Evolutionary conservation across 2,888 invertebrate genomes (phyloP), one percentile per base, ranked within the genome.

Genomic region (Chironomus tentans): DNA sequence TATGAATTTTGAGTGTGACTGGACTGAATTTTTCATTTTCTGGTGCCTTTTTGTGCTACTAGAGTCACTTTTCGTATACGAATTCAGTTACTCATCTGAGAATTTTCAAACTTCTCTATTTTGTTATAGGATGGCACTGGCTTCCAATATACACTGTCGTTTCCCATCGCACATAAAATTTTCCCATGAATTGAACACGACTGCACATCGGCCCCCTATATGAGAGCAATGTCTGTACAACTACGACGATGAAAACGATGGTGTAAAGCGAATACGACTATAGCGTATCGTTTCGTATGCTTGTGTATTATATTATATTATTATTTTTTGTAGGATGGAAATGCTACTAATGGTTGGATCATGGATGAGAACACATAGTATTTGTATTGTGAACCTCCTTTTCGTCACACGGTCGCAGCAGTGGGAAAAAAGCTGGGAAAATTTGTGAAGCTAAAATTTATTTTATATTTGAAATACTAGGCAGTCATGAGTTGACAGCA

Each of bases 371-470:
- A 56, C 18, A 38, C 56, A 56, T 3, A 56, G 62, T 21, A 22
- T 12, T 62, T 21, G 62, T 21, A 62, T 50, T 62, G 62, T 62
- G 62, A 73, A 73, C 73, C 73, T 73, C 73, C 73, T 74, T 74
- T 68, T 46, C 65, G 74, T 62, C 74, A 74, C 48, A 46, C 74
- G 74, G 22, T 65, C 65, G 22, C 65, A 21, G 13, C 68, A 74
- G 62, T 62, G 62, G 74, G 62, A 61, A 74, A 48, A 74, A 74
- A 68, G 65, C 68, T 65, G 74, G 65, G 68, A 74, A 74, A 68
- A 68, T 74, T 74, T 74, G 65, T 74, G 72, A 72, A 72, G 72
- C 72, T 72, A 74, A 74, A 74, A 74, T 74, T 74, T 73, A 61
- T 73, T 74, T 74, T 74, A 74, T 74, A 74, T 74, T 74, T 74